Conservation (phyloP, 2,888 invertebrate species). For the Pollenia labialis region DNA sequence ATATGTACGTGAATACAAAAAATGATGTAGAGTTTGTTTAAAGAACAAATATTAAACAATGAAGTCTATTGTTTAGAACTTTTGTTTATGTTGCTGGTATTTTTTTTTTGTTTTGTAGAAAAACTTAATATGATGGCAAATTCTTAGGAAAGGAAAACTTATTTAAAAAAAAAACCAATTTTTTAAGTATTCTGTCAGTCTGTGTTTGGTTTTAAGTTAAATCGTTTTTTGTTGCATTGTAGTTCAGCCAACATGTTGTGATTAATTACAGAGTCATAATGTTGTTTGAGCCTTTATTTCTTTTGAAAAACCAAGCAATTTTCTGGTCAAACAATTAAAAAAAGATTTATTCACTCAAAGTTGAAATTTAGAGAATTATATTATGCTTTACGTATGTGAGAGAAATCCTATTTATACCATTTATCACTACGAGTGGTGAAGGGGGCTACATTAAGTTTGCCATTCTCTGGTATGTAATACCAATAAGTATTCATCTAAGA, state of each 20-base stretch:
- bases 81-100: conserved; percentile 35
- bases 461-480: too few relatives aligned
- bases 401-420: too few relatives aligned
- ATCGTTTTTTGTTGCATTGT: background rate
- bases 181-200: background rate
- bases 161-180: conserved; percentile 10
- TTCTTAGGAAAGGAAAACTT: background rate
- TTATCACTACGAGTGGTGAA: too few relatives aligned
- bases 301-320: background rate
- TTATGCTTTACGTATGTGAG: too few relatives aligned
- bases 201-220: background rate
- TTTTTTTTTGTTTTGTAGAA: background rate
- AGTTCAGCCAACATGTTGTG: conserved; percentile 6
- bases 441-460: too few relatives aligned
- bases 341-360: conserved; percentile 13
- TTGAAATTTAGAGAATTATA: background rate
- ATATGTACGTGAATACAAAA: background rate
- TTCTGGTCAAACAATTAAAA: conserved; percentile 14
- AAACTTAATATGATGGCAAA: conserved; percentile 23
- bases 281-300: too few relatives aligned
- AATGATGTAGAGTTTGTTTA: conserved; percentile 56
- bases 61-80: conserved; percentile 49
- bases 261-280: conserved; percentile 15
- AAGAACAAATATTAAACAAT: conserved; percentile 52
- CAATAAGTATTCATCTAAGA: too few relatives aligned